A percentile compares a stretch with the other conserved stretches of the same genome.
Conservation (phyloP, 2,797 vertebrate species). For the Lagocephalus sceleratus region DNA sequence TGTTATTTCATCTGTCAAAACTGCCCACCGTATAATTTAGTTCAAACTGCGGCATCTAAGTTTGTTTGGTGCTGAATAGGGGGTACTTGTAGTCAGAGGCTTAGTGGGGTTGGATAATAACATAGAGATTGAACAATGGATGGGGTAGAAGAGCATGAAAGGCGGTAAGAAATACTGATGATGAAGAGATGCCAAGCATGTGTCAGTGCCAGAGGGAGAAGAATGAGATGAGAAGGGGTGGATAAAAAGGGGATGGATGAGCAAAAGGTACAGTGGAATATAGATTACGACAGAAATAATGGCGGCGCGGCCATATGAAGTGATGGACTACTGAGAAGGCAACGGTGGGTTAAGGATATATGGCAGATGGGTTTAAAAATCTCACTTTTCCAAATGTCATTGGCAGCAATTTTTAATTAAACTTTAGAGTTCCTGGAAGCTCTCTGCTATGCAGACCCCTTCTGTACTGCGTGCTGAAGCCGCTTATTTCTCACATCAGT, state of each 20-base stretch:
- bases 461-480: too few relatives aligned
- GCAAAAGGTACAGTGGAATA: conserved; percentile 18
- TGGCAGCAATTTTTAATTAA: conserved; percentile 16
- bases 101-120: conserved; percentile 7
- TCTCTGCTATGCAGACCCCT: not conserved
- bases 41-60: conserved; percentile 1
- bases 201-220: conserved; percentile 30
- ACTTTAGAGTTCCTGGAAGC: conserved; percentile 8
- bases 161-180: conserved; percentile 21
- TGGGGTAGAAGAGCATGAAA: conserved; percentile 9
- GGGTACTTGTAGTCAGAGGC: not conserved
- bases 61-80: not conserved
- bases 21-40: too few relatives aligned
- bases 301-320: conserved; percentile 6
- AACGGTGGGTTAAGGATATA: conserved; percentile 1
- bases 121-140: conserved; percentile 12
- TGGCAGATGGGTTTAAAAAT: conserved; percentile 8
- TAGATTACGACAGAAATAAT: conserved; percentile 42
- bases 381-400: conserved; percentile 35
- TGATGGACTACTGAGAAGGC: conserved; percentile 9
- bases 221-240: conserved; percentile 33
- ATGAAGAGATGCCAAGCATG: conserved; percentile 34
- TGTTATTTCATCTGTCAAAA: too few relatives aligned
- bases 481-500: not conserved
- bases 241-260: conserved; percentile 15